A percentile compares a stretch with the other conserved stretches of the same genome.
Evolutionary conservation across 2,113 vertebrate genomes (phyloP).

Genomic region (Ceratotherium simum): DNA sequence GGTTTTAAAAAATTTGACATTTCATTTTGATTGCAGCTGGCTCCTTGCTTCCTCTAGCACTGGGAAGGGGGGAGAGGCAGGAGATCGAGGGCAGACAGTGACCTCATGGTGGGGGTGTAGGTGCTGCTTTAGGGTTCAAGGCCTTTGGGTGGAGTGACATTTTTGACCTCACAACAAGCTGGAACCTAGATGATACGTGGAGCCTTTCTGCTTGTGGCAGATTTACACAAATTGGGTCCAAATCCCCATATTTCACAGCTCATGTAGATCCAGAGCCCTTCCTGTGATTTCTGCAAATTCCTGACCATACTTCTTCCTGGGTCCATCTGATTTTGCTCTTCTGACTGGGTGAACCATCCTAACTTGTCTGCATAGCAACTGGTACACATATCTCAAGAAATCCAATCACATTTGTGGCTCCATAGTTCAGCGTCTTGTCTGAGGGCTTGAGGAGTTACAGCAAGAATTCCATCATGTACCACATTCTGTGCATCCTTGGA

Average conservation of each 20-base stretch:
- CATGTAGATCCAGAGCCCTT: neutral
- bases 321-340: neutral
- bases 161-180: neutral
- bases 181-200: neutral
- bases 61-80: neutral
- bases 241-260: neutral
- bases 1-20: slow-evolving; percentile 75
- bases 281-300: neutral
- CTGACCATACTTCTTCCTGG: neutral
- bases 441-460: neutral
- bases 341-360: neutral
- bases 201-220: neutral
- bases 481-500: neutral
- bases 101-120: neutral
- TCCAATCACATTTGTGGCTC: neutral
- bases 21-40: slow-evolving; percentile 71
- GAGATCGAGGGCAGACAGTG: neutral
- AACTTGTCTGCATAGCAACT: neutral
- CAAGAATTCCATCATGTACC: neutral
- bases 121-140: neutral
- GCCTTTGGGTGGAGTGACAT: neutral
- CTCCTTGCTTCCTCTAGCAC: slow-evolving; percentile 39
- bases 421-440: accelerated
- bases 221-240: neutral
- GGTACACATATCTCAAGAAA: neutral